Evolutionary conservation across 2,888 invertebrate genomes (phyloP), one percentile per base, ranked within the genome.

Genomic region (Sphaerophoria rueppellii): DNA sequence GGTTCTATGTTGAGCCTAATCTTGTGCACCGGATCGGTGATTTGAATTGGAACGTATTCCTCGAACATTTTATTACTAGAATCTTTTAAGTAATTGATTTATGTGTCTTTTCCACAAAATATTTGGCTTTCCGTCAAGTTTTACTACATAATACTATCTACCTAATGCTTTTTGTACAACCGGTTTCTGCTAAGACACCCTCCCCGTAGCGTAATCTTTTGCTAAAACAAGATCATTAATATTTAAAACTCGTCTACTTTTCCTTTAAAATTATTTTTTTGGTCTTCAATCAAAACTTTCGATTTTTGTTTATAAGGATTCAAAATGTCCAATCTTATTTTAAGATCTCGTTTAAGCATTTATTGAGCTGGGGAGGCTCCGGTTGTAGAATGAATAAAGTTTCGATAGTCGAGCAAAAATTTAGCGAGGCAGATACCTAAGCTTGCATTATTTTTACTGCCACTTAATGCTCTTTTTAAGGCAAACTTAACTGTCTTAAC

Each of bases 91-190:
- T 52, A 34, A 55, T 35, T 55, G 55, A 55, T 55, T 12, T 57
- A 37, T 14, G 7, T 57, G 37, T 37, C 57, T 57, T 37, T 57
- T 57, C 37, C 57, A 57, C 9, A 57, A 35, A n/a, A 57, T 6
- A 14, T n/a, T 37, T 7, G 34, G n/a, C 35, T 57, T 57, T 35
- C 7, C 35, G 9, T 7, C 5, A 2, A 14, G n/a, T 35, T 57
- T 57, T 6, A 65, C 52, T 65, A 50, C 35, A 34, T 52, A 65
- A 52, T 50, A 52, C 34, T 65, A 37, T 16, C 52, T 65, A 50
- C 52, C 65, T 37, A 65, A 65, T 11, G 12, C 57, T 57, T 57
- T 52, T 14, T 52, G 24, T 50, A 63, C 63, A 61, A 61, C 43
- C 16, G 50, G 48, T 63, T 63, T 48, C 9, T 46, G 46, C 63